Percentiles rank a stretch among this genome's conserved stretches.
Conservation (phyloP, 1,140 invertebrate genomes). For the Drosophila chauvacae region DNA sequence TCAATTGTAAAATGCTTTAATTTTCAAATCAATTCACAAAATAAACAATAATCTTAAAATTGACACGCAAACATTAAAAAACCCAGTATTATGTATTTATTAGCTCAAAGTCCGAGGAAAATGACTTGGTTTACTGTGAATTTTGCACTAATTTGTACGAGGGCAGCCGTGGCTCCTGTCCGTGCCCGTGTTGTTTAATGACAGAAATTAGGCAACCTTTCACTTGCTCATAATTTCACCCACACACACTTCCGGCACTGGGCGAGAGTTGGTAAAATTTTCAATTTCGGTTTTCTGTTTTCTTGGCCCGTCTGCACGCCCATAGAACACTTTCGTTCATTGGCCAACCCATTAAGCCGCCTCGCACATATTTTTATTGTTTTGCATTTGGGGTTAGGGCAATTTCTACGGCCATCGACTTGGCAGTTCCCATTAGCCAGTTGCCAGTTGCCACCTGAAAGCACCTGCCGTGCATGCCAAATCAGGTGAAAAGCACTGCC, state of each 20-base stretch:
- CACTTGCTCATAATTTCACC: constrained; percentile 66
- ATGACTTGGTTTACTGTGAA: background rate
- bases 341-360: constrained; percentile 21
- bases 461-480: constrained; percentile 65
- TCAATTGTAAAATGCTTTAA: background rate
- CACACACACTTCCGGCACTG: constrained; percentile 48
- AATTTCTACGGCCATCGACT: constrained; percentile 62
- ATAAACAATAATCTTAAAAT: background rate
- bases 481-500: constrained; percentile 68
- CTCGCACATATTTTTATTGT: constrained; percentile 41
- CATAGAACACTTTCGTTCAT: constrained; percentile 74
- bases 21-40: background rate
- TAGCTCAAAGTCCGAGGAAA: background rate
- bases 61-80: background rate
- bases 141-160: constrained; percentile 5
- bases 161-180: constrained; percentile 22
- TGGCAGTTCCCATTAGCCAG: constrained; percentile 14
- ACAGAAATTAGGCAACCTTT: constrained; percentile 67
- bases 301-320: constrained; percentile 34
- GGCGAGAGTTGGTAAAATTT: constrained; percentile 47
- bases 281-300: constrained; percentile 19
- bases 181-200: constrained; percentile 35
- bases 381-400: constrained; percentile 74
- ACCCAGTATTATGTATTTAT: background rate
- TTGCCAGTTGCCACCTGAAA: constrained; percentile 34